Evolutionary conservation across 2,113 vertebrate genomes (phyloP), one percentile per base, ranked within the genome.

Genomic region (Actenoides lindsayi): DNA sequence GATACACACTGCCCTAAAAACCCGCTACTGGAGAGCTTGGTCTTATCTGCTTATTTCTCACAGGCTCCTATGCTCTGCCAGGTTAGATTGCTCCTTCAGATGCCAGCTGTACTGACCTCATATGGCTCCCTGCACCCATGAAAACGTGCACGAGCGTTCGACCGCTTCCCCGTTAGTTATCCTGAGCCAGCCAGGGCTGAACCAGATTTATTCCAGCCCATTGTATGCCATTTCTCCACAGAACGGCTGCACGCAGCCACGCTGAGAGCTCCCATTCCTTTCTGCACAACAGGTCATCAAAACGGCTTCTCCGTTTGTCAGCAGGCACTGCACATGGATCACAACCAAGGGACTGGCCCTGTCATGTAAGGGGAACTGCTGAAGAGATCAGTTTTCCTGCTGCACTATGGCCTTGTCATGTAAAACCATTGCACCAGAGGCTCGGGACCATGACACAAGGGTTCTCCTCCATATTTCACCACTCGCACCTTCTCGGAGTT

Each of bases 301-400:
- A 95, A 83, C 78, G 93, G 64, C 78, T 78, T 88, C 84, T 75
- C 41, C 21, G 67, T 74, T 93, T 95, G 91, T 64, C 92, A 92
- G 59, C 69, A 69, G 67, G 86, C 51, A 87, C 59, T 5, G 4
- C 2, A 5, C 16, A 7, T 41, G 63, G 75, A 88, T 90, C 84
- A 56, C 30, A 84, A 73, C 53, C 57, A 56, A 64, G 8, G 11
- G 63, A 46, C 62, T 90, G 35, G 69, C 62, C 69, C 56, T 86
- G 23, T 75, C 64, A 65, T 5, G 0, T n/a, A 48, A 63, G 33
- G 39, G 50, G 65, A 78, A 91, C 82, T 6, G n/a, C 46, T 89
- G 70, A 51, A 88, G 89, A 95, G 39, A 90, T 57, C 65, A 1
- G 31, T 53, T 94, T 94, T 83, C 51, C 44, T 57, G 21, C n/a